Evolutionary conservation across 2,113 vertebrate genomes (phyloP).

Genomic region (Oplegnathus fasciatus): DNA sequence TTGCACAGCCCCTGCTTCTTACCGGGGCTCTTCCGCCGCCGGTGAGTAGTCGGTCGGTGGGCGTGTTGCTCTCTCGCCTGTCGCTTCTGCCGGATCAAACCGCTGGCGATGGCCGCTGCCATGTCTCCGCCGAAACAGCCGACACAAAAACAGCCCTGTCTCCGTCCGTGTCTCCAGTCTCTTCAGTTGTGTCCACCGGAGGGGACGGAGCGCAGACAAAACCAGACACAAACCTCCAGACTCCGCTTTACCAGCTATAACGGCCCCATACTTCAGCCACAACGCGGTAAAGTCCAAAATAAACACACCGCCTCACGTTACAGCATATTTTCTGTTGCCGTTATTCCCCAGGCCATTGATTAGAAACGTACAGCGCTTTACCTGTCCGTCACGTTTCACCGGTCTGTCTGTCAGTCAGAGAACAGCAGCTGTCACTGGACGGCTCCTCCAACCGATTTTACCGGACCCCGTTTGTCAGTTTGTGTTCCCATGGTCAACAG

Average conservation of each 20-base stretch:
- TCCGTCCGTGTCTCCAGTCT: constrained; percentile 69
- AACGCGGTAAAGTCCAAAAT: constrained; percentile 59
- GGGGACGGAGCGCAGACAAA: constrained; percentile 75
- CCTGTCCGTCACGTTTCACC: constrained; percentile 80
- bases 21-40: constrained; percentile 96
- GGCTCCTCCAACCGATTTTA: constrained; percentile 31
- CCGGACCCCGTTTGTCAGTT: constrained; percentile 11
- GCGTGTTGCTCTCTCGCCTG: constrained; percentile 97
- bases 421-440: constrained; percentile 67
- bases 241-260: constrained; percentile 72
- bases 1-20: constrained; percentile 96
- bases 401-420: constrained; percentile 65
- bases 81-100: constrained; percentile 98
- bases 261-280: constrained; percentile 75
- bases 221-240: constrained; percentile 63
- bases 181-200: constrained; percentile 65
- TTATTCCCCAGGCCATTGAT: constrained; percentile 47
- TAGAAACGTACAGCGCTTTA: constrained; percentile 34
- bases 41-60: constrained; percentile 94
- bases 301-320: constrained; percentile 40
- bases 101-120: constrained; percentile 98
- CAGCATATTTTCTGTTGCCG: constrained; percentile 43
- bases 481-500: constrained; percentile 53
- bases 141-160: constrained; percentile 56
- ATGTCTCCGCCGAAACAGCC: constrained; percentile 84